phyloP scores from a whole-genome alignment of 1,140 invertebrate species.

The Penaeus indicus region DNA sequence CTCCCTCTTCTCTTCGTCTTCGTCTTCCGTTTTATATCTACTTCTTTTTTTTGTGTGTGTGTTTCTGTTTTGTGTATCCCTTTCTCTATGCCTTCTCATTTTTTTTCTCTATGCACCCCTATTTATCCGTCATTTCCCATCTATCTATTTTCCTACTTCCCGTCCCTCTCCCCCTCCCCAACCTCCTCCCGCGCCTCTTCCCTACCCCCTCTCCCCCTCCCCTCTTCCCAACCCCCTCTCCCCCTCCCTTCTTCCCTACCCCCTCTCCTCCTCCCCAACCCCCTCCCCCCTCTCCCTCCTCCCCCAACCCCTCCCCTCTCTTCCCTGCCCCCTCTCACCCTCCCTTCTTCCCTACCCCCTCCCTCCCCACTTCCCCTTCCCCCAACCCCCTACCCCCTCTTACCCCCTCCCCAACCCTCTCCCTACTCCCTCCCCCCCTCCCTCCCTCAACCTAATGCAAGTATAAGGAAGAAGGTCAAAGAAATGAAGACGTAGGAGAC shows the following conservation, averaged over 20 bases:
- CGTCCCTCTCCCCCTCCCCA: background rate
- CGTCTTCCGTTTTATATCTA: background rate
- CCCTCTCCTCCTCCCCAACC: background rate
- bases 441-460: background rate
- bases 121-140: background rate
- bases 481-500: no score
- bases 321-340: background rate
- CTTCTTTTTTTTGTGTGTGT: background rate
- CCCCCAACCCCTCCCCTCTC: background rate
- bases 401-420: background rate
- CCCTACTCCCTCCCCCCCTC: background rate
- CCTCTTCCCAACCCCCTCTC: background rate
- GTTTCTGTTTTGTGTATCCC: background rate
- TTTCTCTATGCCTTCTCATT: background rate
- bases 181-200: background rate
- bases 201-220: slow-evolving; percentile 4
- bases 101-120: background rate
- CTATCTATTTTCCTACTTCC: background rate
- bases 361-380: background rate
- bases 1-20: background rate
- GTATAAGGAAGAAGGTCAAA: no score
- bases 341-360: background rate
- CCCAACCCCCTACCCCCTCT: background rate
- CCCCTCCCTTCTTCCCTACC: background rate
- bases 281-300: no score